phyloP scores from a whole-genome alignment of 2,113 vertebrate genomes.

The Sylvietta virens region DNA sequence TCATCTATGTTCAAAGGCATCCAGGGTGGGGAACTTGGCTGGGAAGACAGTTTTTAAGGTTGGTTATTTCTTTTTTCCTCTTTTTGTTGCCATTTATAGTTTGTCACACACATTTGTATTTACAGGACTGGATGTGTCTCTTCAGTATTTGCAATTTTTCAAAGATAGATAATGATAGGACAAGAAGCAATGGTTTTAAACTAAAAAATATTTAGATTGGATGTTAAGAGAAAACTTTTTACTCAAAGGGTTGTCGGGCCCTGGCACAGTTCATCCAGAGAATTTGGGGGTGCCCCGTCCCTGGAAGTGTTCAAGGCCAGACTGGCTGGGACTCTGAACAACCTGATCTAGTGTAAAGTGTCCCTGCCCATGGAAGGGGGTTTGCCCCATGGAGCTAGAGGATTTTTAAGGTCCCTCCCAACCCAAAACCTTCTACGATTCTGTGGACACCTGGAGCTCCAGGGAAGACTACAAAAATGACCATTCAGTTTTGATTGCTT shows the following conservation, averaged over 20 bases:
- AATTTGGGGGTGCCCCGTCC: not conserved
- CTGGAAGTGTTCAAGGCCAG: not conserved
- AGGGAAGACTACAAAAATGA: not conserved
- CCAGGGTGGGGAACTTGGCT: not conserved
- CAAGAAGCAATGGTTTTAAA: not conserved
- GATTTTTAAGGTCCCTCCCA: not conserved
- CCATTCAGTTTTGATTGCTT: not conserved
- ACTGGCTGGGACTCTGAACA: not conserved
- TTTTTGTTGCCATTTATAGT: not conserved
- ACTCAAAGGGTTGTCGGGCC: rapidly evolving
- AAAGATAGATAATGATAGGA: not conserved
- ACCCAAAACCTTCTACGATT: not conserved
- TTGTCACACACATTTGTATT: not conserved
- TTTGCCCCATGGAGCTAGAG: not conserved
- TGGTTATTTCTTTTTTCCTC: not conserved
- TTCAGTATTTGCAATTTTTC: not conserved
- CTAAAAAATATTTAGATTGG: not conserved
- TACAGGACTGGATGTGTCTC: not conserved
- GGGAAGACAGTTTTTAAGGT: not conserved
- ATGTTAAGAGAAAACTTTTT: not conserved
- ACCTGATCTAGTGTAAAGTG: not conserved
- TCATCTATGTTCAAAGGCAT: not conserved
- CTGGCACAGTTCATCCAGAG: not conserved
- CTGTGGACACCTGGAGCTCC: not conserved
- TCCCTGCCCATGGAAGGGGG: not conserved